Conservation (phyloP, 2,888 invertebrate genomes). For the Strigamia maritima region DNA sequence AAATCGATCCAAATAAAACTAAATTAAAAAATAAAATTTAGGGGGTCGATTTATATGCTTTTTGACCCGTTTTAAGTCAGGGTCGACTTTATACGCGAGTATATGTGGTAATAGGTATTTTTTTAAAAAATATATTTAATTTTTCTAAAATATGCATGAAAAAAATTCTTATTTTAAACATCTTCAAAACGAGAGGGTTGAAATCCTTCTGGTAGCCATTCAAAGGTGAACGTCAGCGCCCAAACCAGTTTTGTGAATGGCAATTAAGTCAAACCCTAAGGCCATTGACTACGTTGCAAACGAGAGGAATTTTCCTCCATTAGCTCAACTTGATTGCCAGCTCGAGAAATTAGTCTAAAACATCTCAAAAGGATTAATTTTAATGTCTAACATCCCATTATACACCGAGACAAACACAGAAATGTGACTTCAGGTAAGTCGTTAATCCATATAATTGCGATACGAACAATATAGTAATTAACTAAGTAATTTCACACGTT, state of each 20-base stretch:
- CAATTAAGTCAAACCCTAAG: neutral
- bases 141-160: too few species aligned
- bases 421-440: neutral
- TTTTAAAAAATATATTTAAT: too few species aligned
- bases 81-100: too few species aligned
- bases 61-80: too few species aligned
- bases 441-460: neutral
- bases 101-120: too few species aligned
- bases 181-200: too few species aligned
- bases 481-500: neutral
- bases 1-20: too few species aligned
- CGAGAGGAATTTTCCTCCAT: neutral
- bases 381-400: neutral
- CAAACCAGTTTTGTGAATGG: neutral
- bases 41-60: too few species aligned
- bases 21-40: too few species aligned
- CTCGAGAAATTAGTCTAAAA: neutral
- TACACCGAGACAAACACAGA: neutral
- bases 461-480: neutral
- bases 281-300: constrained; percentile 5
- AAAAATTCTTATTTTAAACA: too few species aligned
- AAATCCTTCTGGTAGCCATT: neutral
- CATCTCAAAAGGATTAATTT: neutral
- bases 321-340: neutral
- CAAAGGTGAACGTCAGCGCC: neutral